phyloP scores from a whole-genome alignment of 37 sponge, comb jelly and placozoan species.

The Petrosia ficiformis region DNA sequence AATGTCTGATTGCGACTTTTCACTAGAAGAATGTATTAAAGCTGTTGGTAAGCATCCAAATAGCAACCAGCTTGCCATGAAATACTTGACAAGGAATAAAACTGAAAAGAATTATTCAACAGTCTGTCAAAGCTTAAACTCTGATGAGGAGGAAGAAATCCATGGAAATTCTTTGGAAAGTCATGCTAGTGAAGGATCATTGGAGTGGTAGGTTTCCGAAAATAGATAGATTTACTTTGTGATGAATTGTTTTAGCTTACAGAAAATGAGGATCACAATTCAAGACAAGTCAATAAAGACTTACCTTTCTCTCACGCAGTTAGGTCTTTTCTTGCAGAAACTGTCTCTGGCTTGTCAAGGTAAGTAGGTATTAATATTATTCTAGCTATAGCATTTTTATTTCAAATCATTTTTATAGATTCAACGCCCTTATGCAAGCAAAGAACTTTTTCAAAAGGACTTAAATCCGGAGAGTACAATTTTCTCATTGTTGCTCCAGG shows the following conservation, averaged over 20 bases:
- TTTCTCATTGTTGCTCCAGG: conserved; percentile 28
- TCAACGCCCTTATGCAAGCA: background rate
- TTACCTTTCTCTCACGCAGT: background rate
- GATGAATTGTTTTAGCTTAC: too few relatives aligned
- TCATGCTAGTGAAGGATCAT: background rate
- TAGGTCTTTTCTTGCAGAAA: background rate
- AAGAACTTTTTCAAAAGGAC: conserved; percentile 12
- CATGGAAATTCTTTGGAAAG: too few relatives aligned
- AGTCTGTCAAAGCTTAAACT: too few relatives aligned
- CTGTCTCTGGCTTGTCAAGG: background rate
- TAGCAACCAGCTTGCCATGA: background rate
- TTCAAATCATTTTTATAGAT: background rate
- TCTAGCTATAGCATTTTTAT: too few relatives aligned
- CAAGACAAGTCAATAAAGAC: background rate
- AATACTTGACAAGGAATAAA: too few relatives aligned
- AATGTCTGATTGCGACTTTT: background rate
- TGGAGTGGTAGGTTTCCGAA: too few relatives aligned
- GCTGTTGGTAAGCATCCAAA: conserved; percentile 9
- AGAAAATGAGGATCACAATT: background rate
- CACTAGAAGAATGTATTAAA: conserved; percentile 16
- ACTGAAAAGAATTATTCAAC: too few relatives aligned
- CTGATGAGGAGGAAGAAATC: too few relatives aligned
- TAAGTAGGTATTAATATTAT: background rate
- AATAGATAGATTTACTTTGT: too few relatives aligned
- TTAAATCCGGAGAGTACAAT: conserved; percentile 15